Evolutionary conservation across 2,797 vertebrate species (phyloP).

Genomic region (Coendou prehensilis): DNA sequence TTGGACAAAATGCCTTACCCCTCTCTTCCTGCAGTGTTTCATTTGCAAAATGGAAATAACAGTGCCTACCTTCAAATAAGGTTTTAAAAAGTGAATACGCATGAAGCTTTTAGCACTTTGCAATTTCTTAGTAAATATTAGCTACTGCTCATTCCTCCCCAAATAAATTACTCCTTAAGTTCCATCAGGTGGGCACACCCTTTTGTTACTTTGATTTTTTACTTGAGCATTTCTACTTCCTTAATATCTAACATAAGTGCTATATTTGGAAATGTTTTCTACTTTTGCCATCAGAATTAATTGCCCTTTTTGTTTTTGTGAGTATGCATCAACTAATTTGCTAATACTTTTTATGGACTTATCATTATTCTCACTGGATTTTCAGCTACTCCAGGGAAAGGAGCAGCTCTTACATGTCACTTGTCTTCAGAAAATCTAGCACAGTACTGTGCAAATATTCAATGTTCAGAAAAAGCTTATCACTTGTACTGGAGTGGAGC

Average conservation of each 20-base stretch:
- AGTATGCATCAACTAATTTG: not conserved
- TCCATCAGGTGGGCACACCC: not conserved
- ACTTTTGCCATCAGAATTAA: not conserved
- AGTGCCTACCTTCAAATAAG: not conserved
- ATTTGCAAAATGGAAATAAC: not conserved
- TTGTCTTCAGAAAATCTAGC: not conserved
- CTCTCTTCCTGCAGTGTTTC: not conserved
- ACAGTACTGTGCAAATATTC: not conserved
- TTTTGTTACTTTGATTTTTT: not conserved
- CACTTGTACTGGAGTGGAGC: not conserved
- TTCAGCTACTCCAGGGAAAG: not conserved
- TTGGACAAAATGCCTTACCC: not conserved
- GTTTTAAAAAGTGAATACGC: not conserved
- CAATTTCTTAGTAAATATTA: not conserved
- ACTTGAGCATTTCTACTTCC: not conserved
- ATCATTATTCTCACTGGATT: not conserved
- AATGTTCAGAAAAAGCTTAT: constrained; percentile 2
- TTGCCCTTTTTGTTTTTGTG: not conserved
- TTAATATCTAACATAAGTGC: not conserved
- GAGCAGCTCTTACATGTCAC: not conserved
- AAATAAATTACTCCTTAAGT: not conserved
- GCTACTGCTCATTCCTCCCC: not conserved
- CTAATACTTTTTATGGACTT: not conserved
- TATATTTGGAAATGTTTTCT: not conserved
- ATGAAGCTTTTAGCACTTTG: not conserved